Evolutionary conservation across 2,113 vertebrate species (phyloP).

Genomic region (Edolisoma coerulescens): DNA sequence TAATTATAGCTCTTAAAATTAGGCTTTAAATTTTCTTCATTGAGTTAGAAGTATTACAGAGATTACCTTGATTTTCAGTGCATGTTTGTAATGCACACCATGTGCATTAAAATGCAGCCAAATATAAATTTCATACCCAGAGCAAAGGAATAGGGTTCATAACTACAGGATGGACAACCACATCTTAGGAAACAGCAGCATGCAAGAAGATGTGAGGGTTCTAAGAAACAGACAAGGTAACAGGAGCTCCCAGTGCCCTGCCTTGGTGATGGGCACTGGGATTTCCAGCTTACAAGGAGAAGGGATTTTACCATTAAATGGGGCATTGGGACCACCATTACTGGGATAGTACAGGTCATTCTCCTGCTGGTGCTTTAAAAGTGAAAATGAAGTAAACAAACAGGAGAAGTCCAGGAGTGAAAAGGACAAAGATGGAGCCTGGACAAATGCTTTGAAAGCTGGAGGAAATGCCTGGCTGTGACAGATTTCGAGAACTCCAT

Average conservation of each 20-base stretch:
- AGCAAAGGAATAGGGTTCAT: background rate
- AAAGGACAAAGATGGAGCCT: background rate
- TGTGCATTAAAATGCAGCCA: background rate
- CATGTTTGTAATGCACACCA: background rate
- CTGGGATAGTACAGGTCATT: background rate
- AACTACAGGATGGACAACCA: background rate
- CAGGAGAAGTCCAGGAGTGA: background rate
- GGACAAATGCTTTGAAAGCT: background rate
- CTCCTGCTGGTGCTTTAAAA: background rate
- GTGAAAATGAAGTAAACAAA: background rate
- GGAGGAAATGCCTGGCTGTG: background rate
- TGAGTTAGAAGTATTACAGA: background rate
- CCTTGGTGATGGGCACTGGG: background rate
- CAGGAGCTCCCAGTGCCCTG: background rate
- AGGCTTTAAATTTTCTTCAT: background rate
- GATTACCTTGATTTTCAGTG: background rate
- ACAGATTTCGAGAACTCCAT: background rate
- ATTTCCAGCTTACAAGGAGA: background rate
- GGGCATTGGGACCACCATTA: background rate
- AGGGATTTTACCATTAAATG: background rate
- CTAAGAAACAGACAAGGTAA: background rate
- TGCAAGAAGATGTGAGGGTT: background rate
- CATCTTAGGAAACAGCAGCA: background rate
- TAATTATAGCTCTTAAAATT: background rate
- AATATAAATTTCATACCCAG: background rate